A percentile compares a stretch with the other conserved stretches of the same genome.
These are phyloP conservation scores for Scyliorhinus canicula DNA, from an alignment of 2,797 vertebrate genomes.

Conservation along the genomic window DNA sequence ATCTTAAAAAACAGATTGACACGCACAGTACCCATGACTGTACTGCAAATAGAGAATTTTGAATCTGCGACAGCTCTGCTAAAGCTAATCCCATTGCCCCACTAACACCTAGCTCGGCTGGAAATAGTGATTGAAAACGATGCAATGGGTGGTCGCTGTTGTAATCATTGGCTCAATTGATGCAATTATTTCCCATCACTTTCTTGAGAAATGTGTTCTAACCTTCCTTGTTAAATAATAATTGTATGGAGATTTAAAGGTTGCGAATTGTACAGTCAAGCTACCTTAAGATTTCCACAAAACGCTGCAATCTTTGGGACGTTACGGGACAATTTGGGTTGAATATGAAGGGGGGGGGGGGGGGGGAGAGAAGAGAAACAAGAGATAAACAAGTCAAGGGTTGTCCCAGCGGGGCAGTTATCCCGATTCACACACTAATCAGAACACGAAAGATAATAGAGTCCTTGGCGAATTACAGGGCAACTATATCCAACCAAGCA, in stretches of 20 bases:
- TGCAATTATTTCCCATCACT: background rate
- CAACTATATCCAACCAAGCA: background rate
- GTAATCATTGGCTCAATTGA: background rate
- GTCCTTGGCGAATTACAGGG: background rate
- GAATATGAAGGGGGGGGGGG: background rate
- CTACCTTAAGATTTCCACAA: background rate
- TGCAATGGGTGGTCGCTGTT: too few relatives aligned
- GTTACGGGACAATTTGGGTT: background rate
- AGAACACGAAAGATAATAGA: background rate
- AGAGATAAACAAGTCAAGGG: background rate
- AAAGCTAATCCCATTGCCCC: background rate
- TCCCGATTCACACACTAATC: background rate
- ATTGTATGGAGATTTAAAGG: background rate
- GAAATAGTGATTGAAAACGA: too few relatives aligned
- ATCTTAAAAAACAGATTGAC: too few relatives aligned
- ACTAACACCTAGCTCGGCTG: too few relatives aligned
- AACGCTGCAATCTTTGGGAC: background rate
- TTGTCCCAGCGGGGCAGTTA: background rate
- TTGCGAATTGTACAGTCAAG: background rate
- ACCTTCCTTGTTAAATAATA: too few relatives aligned
- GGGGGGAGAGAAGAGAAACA: rapidly evolving
- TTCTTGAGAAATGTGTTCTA: background rate
- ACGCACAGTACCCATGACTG: too few relatives aligned
- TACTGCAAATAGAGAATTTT: background rate
- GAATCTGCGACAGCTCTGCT: background rate